These are phyloP conservation scores for Phyllotreta striolata DNA, from an alignment of 2,888 invertebrate genomes.

Conservation along the genomic window DNA sequence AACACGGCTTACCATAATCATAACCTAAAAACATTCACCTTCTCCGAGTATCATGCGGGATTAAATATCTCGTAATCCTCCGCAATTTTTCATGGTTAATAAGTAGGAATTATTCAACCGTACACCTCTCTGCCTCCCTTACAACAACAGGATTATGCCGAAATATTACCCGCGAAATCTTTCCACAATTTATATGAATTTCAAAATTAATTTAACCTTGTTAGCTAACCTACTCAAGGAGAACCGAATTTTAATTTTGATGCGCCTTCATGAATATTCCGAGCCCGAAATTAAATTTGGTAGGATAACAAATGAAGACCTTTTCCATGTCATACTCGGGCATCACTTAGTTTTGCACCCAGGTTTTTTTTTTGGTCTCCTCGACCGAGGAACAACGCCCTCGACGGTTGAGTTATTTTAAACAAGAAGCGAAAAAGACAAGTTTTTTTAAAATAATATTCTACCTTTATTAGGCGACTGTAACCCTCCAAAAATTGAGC, in stretches of 20 bases:
- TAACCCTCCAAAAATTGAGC: no score
- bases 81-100: slow-evolving; percentile 28
- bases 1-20: no score
- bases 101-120: slow-evolving; percentile 21
- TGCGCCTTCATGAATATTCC: slow-evolving; percentile 34
- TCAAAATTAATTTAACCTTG: slow-evolving; percentile 29
- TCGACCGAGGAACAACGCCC: slow-evolving; percentile 7
- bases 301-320: slow-evolving; percentile 33
- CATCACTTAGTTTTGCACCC: slow-evolving; percentile 14
- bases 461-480: no score
- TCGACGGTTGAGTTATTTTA: background rate
- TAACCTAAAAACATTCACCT: slow-evolving; percentile 11
- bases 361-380: background rate
- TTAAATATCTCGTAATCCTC: slow-evolving; percentile 18
- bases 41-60: slow-evolving; percentile 14
- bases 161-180: slow-evolving; percentile 28
- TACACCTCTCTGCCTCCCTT: slow-evolving; percentile 8
- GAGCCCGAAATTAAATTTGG: slow-evolving; percentile 51
- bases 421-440: no score
- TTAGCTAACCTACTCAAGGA: slow-evolving; percentile 33
- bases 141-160: slow-evolving; percentile 23
- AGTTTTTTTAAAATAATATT: no score
- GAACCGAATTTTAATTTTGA: slow-evolving; percentile 35
- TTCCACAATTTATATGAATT: slow-evolving; percentile 30
- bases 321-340: slow-evolving; percentile 28